Base-by-base conservation (phyloP, 1,140 invertebrate species). In the Rhagoletis zephyria region DNA sequence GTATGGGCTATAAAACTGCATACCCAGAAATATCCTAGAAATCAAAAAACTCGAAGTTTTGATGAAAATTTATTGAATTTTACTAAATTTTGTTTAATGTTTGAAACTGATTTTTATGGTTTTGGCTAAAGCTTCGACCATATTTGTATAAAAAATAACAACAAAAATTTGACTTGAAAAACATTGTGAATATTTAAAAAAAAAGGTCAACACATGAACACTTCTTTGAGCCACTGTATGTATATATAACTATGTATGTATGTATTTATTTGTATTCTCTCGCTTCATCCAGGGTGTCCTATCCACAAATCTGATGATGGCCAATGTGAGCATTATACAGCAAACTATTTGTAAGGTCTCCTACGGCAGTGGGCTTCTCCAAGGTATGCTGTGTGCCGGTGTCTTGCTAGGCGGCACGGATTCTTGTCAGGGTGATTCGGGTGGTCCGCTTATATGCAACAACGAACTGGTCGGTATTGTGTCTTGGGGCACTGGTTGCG, bases 401-500 rank as follows among this genome's bases (percentile, higher is more conserved):
- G 85, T 87, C 1, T 74, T 93, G 4, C 85, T 88, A 60, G 92
- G 91, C 48, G 92, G 91, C 56, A 92, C 91, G 2, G 92, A 93
- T 51, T 91, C 92, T 6, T 93, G 92, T 63, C 91, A 92, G 81
- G 92, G 94, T 89, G 95, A 95, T 89, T 95, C 95, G 19, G 95
- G 95, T 1, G 95, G 95, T 6, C 95, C 95, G 3, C 89, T 96
- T 88, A 90, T 94, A 4, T 93, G 93, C 88, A 89, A 93, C 67
- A 94, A 93, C 0, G 92, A 93, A 48, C 91, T 96, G 60, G 94
- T 95, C 85, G 96, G 96, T 5, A 92, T 97, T 10, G 95, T 95
- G 0, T 96, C 96, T 10, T 97, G 96, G 96, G 96, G 96, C 40
- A 94, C 94, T 87, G 95, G 95, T 4, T 97, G 96, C 89, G 96